Percentiles rank a stretch among this genome's conserved stretches.
These are phyloP conservation scores for Mactromeris polynyma DNA, from an alignment of 2,888 invertebrate species.

Conservation along the genomic window DNA sequence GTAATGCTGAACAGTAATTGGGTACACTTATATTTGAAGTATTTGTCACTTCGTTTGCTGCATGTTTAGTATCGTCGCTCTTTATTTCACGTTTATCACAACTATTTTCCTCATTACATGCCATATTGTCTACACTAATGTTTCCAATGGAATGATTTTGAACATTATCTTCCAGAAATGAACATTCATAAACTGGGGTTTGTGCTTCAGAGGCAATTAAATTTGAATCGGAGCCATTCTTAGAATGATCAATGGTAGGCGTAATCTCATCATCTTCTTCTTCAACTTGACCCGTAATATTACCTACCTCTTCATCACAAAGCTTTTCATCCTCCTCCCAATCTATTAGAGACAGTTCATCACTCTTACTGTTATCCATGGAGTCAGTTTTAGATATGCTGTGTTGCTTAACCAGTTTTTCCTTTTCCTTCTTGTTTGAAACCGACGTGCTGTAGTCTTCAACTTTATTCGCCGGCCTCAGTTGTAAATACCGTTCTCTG, in stretches of 20 bases:
- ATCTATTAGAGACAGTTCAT: slow-evolving; percentile 79
- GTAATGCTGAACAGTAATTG: slow-evolving; percentile 15
- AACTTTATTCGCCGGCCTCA: slow-evolving; percentile 44
- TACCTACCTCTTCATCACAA: slow-evolving; percentile 83
- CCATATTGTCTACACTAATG: neutral
- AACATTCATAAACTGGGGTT: neutral
- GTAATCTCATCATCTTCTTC: slow-evolving; percentile 71
- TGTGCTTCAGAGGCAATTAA: neutral
- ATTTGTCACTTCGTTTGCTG: neutral
- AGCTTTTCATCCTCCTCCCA: slow-evolving; percentile 83
- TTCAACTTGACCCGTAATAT: slow-evolving; percentile 81
- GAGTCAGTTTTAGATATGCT: slow-evolving; percentile 40
- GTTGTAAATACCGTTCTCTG: slow-evolving; percentile 70
- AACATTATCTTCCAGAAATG: neutral
- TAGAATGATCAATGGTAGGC: slow-evolving; percentile 31
- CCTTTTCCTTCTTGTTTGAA: slow-evolving; percentile 39
- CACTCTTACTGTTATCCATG: slow-evolving; percentile 59
- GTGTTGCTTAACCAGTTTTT: neutral
- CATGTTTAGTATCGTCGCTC: neutral
- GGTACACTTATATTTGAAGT: slow-evolving; percentile 5
- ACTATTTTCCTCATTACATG: neutral
- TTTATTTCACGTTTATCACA: neutral
- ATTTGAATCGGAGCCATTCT: neutral
- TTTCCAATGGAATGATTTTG: slow-evolving; percentile 33
- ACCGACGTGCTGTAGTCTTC: slow-evolving; percentile 47